Evolutionary conservation across 2,888 invertebrate species (phyloP).

Genomic region (Clepsis dumicolana): DNA sequence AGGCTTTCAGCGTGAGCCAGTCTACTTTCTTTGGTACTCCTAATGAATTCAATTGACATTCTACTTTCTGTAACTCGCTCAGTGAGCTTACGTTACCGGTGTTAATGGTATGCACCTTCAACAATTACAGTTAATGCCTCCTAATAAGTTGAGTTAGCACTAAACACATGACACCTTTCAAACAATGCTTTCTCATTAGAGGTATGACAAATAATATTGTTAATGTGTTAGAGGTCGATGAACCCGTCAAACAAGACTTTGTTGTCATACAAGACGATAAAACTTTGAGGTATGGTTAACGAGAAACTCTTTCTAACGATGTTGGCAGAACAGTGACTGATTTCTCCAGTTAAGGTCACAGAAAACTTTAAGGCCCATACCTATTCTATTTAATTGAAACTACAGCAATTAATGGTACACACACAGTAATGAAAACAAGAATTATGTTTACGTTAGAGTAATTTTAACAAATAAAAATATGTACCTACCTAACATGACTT

Average conservation of each 20-base stretch:
- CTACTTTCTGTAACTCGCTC: conserved; percentile 24
- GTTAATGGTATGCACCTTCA: conserved; percentile 26
- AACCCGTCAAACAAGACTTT: conserved; percentile 21
- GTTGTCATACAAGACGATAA: conserved; percentile 25
- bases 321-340: conserved; percentile 4
- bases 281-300: conserved; percentile 13
- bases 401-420: background rate
- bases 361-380: background rate
- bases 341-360: background rate
- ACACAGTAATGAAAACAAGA: background rate
- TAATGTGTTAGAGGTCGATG: conserved; percentile 34
- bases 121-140: conserved; percentile 32
- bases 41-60: conserved; percentile 22
- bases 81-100: conserved; percentile 18
- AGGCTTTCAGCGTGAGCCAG: background rate
- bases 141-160: conserved; percentile 16
- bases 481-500: too few species aligned
- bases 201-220: conserved; percentile 28
- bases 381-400: background rate
- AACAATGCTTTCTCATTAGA: conserved; percentile 37
- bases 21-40: conserved; percentile 8
- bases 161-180: conserved; percentile 32
- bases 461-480: background rate
- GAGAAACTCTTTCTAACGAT: conserved; percentile 2
- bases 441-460: background rate